Evolutionary conservation across 2,113 vertebrate species (phyloP).

Genomic region (Rattus rattus): DNA sequence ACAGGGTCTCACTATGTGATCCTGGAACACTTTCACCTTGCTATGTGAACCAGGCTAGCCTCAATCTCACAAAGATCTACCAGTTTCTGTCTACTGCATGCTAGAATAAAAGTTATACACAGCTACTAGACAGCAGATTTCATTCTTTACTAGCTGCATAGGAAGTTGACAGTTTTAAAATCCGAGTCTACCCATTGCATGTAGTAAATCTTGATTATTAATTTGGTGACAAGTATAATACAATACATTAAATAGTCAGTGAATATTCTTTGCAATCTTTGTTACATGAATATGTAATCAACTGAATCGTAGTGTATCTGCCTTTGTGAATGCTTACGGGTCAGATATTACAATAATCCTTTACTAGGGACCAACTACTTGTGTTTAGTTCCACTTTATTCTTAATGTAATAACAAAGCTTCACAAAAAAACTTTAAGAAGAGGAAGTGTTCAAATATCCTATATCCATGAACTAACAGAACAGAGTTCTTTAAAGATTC

Average conservation of each 20-base stretch:
- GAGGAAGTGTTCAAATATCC: background rate
- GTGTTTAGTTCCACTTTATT: background rate
- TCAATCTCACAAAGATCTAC: background rate
- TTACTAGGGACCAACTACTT: background rate
- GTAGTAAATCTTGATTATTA: background rate
- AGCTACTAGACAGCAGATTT: background rate
- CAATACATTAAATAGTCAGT: background rate
- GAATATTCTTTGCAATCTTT: background rate
- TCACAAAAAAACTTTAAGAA: background rate
- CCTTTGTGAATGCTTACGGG: background rate
- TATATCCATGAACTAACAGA: constrained; percentile 1
- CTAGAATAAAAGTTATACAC: background rate
- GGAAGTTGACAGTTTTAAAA: background rate
- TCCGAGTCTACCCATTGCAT: background rate
- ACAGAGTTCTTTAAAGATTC: background rate
- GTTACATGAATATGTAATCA: background rate
- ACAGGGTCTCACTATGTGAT: background rate
- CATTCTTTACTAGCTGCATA: background rate
- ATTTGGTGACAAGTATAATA: background rate
- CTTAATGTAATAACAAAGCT: constrained; percentile 33
- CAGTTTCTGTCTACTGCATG: background rate
- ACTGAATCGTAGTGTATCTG: background rate
- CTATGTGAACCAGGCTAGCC: background rate
- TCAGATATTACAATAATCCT: background rate
- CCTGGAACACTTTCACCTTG: background rate